Conservation (phyloP, 2,888 invertebrate species). For the Dilophus febrilis region DNA sequence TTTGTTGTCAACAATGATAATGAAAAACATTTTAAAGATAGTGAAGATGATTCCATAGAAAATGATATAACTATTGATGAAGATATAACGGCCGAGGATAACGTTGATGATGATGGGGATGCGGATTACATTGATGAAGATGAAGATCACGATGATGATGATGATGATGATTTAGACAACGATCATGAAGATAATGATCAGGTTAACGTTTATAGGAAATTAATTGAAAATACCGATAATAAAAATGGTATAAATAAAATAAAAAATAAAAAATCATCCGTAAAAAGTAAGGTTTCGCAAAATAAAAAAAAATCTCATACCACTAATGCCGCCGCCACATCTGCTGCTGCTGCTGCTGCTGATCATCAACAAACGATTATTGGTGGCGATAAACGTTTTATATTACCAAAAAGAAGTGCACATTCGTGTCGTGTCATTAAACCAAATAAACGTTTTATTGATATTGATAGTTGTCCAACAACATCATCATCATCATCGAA, state of each 20-base stretch:
- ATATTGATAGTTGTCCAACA: slow-evolving; percentile 28
- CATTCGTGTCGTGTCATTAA: slow-evolving; percentile 77
- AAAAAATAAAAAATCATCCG: too few species aligned
- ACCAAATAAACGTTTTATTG: slow-evolving; percentile 71
- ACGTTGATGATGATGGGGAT: not conserved
- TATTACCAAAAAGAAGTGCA: slow-evolving; percentile 62
- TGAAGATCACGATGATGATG: too few species aligned
- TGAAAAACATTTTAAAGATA: slow-evolving; percentile 15
- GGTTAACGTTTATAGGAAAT: too few species aligned
- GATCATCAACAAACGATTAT: too few species aligned
- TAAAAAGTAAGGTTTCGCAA: too few species aligned
- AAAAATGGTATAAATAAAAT: too few species aligned
- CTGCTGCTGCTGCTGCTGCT: slow-evolving; percentile 14
- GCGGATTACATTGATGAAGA: not conserved
- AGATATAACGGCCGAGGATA: slow-evolving; percentile 8
- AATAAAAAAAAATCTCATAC: too few species aligned
- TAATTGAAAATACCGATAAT: too few species aligned
- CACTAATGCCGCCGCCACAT: too few species aligned
- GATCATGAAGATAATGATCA: too few species aligned
- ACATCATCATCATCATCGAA: not conserved
- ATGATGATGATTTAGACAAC: too few species aligned
- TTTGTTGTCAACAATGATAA: too few species aligned
- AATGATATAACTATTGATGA: slow-evolving; percentile 24
- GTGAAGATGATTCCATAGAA: slow-evolving; percentile 16
- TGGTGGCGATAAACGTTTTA: slow-evolving; percentile 35